A percentile compares a stretch with the other conserved stretches of the same genome.
Conservation (phyloP, 2,888 invertebrate genomes). For the Corythucha ciliata region DNA sequence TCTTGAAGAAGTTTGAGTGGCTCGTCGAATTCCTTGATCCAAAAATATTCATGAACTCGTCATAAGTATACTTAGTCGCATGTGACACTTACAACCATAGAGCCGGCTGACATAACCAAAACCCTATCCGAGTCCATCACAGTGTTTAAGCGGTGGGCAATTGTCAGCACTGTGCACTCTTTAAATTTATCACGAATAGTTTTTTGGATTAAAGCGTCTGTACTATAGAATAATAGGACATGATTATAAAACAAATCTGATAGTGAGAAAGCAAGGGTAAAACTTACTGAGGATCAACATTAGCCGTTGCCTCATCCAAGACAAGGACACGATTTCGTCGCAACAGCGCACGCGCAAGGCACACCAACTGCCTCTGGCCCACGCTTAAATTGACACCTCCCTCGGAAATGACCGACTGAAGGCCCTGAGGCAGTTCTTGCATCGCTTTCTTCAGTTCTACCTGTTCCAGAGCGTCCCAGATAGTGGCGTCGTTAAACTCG, state of each 20-base stretch:
- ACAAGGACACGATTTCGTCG: conserved; percentile 74
- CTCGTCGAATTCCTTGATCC: conserved; percentile 54
- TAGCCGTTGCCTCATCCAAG: conserved; percentile 88
- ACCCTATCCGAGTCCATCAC: conserved; percentile 88
- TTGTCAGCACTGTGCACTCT: conserved; percentile 78
- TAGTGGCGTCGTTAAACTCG: conserved; percentile 61
- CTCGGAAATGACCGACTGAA: conserved; percentile 63
- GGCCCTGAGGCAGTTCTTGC: conserved; percentile 47
- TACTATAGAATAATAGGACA: conserved; percentile 44
- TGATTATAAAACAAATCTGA: too few relatives aligned
- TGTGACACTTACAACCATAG: conserved; percentile 48
- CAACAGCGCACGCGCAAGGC: conserved; percentile 79
- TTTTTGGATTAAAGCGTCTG: conserved; percentile 73
- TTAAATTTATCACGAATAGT: conserved; percentile 72
- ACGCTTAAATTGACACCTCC: conserved; percentile 79
- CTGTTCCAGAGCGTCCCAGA: conserved; percentile 76
- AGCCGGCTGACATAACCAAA: conserved; percentile 76
- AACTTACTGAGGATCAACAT: conserved; percentile 77
- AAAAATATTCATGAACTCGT: background rate
- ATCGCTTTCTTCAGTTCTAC: conserved; percentile 65
- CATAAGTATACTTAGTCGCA: too few relatives aligned
- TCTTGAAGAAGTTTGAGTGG: conserved; percentile 56
- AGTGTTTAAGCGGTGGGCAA: conserved; percentile 84
- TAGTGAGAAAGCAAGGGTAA: too few relatives aligned
- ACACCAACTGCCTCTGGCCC: conserved; percentile 82